Evolutionary conservation across 2,113 vertebrate species (phyloP).

Genomic region (Eidolon helvum): DNA sequence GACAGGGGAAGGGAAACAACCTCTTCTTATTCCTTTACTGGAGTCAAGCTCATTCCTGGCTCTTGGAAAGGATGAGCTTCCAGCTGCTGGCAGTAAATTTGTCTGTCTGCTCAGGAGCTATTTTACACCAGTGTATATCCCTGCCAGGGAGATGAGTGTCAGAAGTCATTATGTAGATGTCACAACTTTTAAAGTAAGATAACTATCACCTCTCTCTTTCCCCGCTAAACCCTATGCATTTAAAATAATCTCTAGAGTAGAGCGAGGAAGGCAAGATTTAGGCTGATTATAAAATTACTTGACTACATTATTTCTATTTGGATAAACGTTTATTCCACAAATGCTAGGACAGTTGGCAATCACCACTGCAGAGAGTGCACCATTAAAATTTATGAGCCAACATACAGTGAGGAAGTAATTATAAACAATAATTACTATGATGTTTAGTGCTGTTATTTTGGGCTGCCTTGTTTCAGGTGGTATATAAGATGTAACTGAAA

Average conservation of each 20-base stretch:
- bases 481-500: slow-evolving; percentile 26
- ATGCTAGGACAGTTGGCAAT: slow-evolving; percentile 37
- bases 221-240: not conserved
- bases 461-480: slow-evolving; percentile 38
- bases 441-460: slow-evolving; percentile 27
- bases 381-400: slow-evolving; percentile 71
- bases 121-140: not conserved
- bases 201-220: not conserved
- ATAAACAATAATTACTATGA: slow-evolving; percentile 67
- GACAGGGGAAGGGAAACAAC: too few relatives aligned
- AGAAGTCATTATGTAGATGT: not conserved
- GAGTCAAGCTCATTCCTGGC: not conserved
- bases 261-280: not conserved
- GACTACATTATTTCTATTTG: slow-evolving; percentile 52
- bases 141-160: slow-evolving; percentile 13
- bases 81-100: not conserved
- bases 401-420: slow-evolving; percentile 63
- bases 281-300: slow-evolving; percentile 13
- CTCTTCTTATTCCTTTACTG: not conserved
- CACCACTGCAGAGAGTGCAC: not conserved
- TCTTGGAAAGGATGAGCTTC: slow-evolving; percentile 22
- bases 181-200: not conserved
- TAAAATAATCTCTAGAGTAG: not conserved
- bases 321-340: slow-evolving; percentile 59
- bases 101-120: slow-evolving; percentile 2